Evolutionary conservation across 1,140 invertebrate species (phyloP).

Genomic region (Sinella curviseta): DNA sequence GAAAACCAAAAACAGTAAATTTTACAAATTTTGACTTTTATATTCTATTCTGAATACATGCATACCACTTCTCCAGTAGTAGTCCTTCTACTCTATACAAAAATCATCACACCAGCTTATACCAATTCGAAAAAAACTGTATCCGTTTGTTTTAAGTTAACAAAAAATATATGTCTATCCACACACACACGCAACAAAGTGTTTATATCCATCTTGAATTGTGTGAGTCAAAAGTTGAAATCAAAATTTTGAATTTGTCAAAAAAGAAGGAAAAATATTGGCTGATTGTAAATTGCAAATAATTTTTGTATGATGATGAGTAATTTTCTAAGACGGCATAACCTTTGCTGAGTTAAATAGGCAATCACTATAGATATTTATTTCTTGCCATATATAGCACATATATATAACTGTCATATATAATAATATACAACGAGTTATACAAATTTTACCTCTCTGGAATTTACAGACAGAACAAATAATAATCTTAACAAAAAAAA

Average conservation of each 20-base stretch:
- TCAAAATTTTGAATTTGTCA: no score
- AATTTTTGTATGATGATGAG: no score
- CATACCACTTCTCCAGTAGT: background rate
- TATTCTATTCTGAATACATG: conserved; percentile 9
- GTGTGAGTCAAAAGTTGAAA: no score
- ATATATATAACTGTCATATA: background rate
- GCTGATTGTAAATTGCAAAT: no score
- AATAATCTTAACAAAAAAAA: no score
- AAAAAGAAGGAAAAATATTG: no score
- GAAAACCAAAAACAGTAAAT: conserved; percentile 27
- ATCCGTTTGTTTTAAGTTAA: conserved; percentile 4
- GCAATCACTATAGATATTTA: background rate
- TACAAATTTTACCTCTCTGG: no score
- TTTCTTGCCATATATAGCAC: background rate
- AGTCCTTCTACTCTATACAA: background rate
- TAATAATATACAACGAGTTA: background rate
- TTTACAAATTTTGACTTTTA: conserved; percentile 28
- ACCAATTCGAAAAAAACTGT: background rate
- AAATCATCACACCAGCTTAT: background rate
- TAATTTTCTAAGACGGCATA: no score
- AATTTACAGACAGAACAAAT: no score
- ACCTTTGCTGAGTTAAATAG: background rate
- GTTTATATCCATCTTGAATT: no score
- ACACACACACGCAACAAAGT: no score
- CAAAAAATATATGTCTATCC: no score